A percentile compares a stretch with the other conserved stretches of the same genome.
phyloP scores from a whole-genome alignment of 2,113 vertebrate species.

The Carollia perspicillata region DNA sequence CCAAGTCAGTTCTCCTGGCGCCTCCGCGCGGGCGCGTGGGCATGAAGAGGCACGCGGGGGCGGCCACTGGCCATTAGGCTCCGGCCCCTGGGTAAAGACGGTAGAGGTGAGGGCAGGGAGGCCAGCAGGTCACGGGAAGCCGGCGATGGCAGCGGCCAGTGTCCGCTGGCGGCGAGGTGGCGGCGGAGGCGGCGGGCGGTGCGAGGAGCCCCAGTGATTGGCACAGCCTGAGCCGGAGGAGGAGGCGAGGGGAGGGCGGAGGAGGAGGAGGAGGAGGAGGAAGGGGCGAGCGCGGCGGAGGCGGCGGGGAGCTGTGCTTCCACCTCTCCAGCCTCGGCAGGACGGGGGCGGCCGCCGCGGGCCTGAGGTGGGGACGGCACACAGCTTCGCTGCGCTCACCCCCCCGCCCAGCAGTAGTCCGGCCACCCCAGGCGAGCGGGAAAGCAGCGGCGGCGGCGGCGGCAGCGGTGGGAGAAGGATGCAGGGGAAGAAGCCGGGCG shows the following conservation, averaged over 20 bases:
- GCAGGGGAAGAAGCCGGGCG: constrained; percentile 87
- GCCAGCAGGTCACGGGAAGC: not conserved
- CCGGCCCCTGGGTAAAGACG: not conserved
- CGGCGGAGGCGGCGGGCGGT: constrained; percentile 71
- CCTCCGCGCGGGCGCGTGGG: not conserved
- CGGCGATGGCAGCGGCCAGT: constrained; percentile 60
- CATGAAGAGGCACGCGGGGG: not conserved
- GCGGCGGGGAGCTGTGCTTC: constrained; percentile 46
- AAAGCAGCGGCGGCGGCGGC: constrained; percentile 28
- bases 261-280: constrained; percentile 47
- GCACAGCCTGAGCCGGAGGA: constrained; percentile 61
- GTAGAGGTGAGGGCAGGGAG: not conserved
- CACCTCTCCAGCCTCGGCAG: constrained; percentile 46
- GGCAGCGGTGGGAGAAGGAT: constrained; percentile 74
- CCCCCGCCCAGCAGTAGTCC: constrained; percentile 55
- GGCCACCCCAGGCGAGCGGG: constrained; percentile 69
- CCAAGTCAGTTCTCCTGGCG: not conserved
- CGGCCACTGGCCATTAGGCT: not conserved
- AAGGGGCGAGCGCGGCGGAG: not conserved
- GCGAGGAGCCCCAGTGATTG: constrained; percentile 71
- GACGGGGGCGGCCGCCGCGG: constrained; percentile 74
- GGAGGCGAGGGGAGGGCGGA: constrained; percentile 58
- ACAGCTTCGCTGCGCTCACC: constrained; percentile 46
- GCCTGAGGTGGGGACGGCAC: constrained; percentile 61
- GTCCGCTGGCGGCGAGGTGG: constrained; percentile 56